Evolutionary conservation across 1,140 invertebrate species (phyloP), one percentile per base, ranked within the genome.

Genomic region (Mesaphorura yosii): DNA sequence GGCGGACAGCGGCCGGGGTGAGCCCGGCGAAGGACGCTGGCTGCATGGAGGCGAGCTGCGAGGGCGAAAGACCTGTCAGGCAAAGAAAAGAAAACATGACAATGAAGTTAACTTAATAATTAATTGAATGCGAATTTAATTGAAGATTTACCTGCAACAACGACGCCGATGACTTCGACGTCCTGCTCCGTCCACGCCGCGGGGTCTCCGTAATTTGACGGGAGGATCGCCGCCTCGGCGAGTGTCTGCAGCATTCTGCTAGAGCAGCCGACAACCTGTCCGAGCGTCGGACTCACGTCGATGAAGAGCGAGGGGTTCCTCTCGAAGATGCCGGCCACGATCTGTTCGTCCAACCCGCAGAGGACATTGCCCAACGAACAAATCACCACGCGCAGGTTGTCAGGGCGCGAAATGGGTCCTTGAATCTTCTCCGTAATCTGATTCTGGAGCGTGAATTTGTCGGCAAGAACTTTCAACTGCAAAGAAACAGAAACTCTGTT

Each of bases 131-230:
- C 3, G 45, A 48, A 20, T 22, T 23, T 29, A 6, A 28, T 28
- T 46, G 27, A 40, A 7, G 29, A 38, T 40, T 23, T 50, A 62
- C 57, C 61, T 2, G 57, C 61, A 48, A 63, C 53, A 7, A 59
- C 55, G 26, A 63, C 50, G 10, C 61, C 61, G 7, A 63, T 41
- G 0, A 52, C 58, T 7, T 51, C 48, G 12, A 63, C 44, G 54
- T 63, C 61, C 28, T 57, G 49, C 29, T 55, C 26, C 29, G 19
- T 59, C 61, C 61, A 63, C 6, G 52, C 19, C 26, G 47, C 25
- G n/a, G 61, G 61, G 14, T 57, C 39, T 22, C 61, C 61, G 31
- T 59, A 63, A 45, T 59, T 63, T 5, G 27, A 42, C 1, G 57
- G 28, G 0, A 52, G 37, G 3, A 57, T 31, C 3, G 61, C 61